Percentiles rank a stretch among this genome's conserved stretches.
Conservation (phyloP, 2,113 vertebrate species). For the Thomomys bottae region DNA sequence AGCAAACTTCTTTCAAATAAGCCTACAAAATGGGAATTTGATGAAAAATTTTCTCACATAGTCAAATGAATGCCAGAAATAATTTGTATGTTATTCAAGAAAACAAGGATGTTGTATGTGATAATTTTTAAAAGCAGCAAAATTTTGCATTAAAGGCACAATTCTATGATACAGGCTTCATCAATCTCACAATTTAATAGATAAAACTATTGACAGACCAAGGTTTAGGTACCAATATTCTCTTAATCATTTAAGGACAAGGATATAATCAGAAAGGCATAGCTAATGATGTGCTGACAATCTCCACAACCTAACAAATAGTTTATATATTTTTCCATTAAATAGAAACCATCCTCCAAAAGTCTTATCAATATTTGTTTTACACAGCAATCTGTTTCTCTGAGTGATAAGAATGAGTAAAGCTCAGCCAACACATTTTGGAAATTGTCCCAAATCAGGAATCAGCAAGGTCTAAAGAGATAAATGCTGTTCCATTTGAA, state of each 20-base stretch:
- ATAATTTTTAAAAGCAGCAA: neutral
- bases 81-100: conserved; percentile 9
- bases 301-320: neutral
- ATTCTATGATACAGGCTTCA: neutral
- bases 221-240: neutral
- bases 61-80: neutral
- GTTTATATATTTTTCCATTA: neutral
- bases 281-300: neutral
- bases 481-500: neutral
- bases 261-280: neutral
- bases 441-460: conserved; percentile 45
- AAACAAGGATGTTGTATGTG: neutral
- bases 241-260: conserved; percentile 3
- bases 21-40: neutral
- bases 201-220: neutral
- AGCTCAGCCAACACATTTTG: conserved; percentile 10
- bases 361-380: conserved; percentile 4
- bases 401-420: conserved; percentile 19
- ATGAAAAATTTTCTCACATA: neutral
- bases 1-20: too few species aligned
- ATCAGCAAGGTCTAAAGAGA: neutral
- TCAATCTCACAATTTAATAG: neutral
- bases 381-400: conserved; percentile 13
- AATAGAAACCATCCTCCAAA: neutral
- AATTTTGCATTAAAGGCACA: neutral